Base-by-base conservation (phyloP, 2,113 vertebrate genomes). In the Oryzias javanicus region DNA sequence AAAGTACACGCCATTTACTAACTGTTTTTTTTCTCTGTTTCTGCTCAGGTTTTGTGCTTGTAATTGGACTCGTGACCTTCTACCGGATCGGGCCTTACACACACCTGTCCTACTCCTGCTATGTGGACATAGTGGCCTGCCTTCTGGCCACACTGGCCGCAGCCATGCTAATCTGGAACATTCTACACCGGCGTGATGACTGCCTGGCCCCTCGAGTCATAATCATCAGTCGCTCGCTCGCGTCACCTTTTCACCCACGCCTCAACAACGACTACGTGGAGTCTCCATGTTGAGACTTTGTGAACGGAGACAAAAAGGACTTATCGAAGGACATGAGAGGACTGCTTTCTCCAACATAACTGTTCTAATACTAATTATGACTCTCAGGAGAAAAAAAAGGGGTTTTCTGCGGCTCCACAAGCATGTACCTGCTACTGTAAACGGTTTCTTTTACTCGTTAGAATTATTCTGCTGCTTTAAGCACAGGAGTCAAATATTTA, bases 81-180 rank as follows among this genome's bases (percentile, higher is more conserved):
- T 98, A 98, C 79, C 92, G 93, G 27, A 95, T 98, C 0, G 97
- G 97, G 3, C 96, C 97, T 0, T 93, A 96, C 86, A 98, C 94
- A 64, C 94, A 82, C 76, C 90, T 99, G 60, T 96, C 96, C 2
- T 98, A 96, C 94, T 98, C 97, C n/a, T 99, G 97, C 89, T 98
- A 98, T 64, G 72, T 98, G 84, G 92, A 98, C 87, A 97, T 99
- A 1, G 94, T 92, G 0, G 95, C 96, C 46, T 98, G 97, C 79
- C 93, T 98, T 14, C 67, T 97, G 82, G 95, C 97, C 74, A 98
- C 97, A 0, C 63, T 96, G 80, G 94, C 97, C 1, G 97, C 97
- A 0, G 97, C 97, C 84, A 92, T 97, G 85, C 94, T 99, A 17
- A 98, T 98, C 80, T 99, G 97, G 97, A 94, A 98, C 85, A 94